Percentiles rank a stretch among this genome's conserved stretches.
Evolutionary conservation across 2,797 vertebrate genomes (phyloP).

Genomic region (Poeciliopsis gracilis): DNA sequence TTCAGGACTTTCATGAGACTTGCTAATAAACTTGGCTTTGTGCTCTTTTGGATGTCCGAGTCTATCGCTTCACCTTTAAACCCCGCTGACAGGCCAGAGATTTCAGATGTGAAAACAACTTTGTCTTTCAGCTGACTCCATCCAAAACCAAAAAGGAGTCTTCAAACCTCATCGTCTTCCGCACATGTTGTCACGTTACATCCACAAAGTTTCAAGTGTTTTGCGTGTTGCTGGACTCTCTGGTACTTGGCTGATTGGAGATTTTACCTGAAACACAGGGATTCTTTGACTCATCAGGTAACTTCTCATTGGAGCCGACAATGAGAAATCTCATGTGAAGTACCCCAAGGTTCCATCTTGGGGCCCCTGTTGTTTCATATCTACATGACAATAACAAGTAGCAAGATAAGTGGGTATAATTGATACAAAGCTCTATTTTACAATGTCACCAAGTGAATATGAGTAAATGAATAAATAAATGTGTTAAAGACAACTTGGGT

Average conservation of each 20-base stretch:
- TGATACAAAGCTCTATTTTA: background rate
- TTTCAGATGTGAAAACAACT: background rate
- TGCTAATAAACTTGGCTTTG: constrained; percentile 1
- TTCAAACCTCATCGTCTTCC: background rate
- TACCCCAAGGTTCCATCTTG: background rate
- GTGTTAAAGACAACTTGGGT: background rate
- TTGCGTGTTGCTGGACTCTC: background rate
- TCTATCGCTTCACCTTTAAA: background rate
- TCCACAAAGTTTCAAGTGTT: background rate
- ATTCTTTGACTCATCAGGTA: background rate
- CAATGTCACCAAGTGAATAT: background rate
- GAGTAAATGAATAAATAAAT: background rate
- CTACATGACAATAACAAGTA: background rate
- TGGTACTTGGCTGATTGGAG: background rate
- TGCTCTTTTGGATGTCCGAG: background rate
- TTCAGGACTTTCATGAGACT: background rate
- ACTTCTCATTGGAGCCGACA: background rate
- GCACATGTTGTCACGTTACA: background rate
- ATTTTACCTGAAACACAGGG: background rate
- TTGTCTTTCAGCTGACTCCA: background rate
- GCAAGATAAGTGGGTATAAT: background rate
- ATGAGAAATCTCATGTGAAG: too few species aligned
- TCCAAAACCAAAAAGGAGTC: background rate
- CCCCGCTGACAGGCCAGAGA: background rate
- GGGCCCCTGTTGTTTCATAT: background rate